Conservation (phyloP, 2,797 vertebrate genomes). For the Propithecus deckenii region DNA sequence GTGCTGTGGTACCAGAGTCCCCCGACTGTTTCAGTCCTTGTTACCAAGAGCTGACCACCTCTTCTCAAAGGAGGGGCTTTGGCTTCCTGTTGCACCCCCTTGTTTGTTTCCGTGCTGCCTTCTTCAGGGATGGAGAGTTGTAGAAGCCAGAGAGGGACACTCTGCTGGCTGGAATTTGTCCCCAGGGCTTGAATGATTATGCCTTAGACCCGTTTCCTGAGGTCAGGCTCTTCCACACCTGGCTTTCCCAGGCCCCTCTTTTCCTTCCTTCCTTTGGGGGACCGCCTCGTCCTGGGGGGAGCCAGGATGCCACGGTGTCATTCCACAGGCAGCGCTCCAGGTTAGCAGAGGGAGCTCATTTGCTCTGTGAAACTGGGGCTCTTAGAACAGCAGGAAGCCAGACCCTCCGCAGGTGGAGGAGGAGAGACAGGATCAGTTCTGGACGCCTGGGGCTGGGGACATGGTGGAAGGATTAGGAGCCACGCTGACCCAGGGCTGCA, state of each 20-base stretch:
- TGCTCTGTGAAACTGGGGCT: not conserved
- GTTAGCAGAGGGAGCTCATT: not conserved
- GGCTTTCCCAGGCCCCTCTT: not conserved
- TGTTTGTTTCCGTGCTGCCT: not conserved
- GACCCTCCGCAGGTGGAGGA: not conserved
- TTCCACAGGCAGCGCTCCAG: not conserved
- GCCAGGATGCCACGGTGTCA: accelerated
- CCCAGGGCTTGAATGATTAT: not conserved
- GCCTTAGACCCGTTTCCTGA: not conserved
- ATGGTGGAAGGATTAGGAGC: not conserved
- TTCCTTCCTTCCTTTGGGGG: not conserved
- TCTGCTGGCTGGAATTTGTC: too few species aligned
- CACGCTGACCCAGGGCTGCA: accelerated
- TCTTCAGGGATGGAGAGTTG: not conserved
- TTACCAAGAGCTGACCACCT: not conserved
- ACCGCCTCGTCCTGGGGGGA: not conserved
- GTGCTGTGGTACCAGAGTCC: not conserved
- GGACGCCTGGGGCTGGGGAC: not conserved
- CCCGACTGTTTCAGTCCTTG: not conserved
- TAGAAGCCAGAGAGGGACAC: not conserved
- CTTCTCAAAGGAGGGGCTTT: not conserved
- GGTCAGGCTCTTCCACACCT: not conserved
- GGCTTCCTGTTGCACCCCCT: not conserved
- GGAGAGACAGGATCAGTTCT: accelerated
- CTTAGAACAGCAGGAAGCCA: accelerated